Evolutionary conservation across 1,140 invertebrate species (phyloP).

Genomic region (Drosophila sucinea): DNA sequence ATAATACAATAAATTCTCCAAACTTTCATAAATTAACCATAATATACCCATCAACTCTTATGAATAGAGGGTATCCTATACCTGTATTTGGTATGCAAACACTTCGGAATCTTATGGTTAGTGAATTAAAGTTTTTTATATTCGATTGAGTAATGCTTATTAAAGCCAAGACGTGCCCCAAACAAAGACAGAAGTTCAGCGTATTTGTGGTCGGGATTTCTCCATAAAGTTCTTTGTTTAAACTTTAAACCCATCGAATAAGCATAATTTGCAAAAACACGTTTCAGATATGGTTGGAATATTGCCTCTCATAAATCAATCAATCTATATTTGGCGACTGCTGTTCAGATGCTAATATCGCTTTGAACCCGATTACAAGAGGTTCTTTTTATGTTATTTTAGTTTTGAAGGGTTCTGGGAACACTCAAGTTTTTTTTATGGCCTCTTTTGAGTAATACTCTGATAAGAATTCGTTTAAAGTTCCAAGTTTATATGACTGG

Average conservation of each 20-base stretch:
- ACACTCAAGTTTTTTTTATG: background rate
- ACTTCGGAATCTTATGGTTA: conserved; percentile 9
- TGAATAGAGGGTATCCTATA: background rate
- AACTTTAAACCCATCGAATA: background rate
- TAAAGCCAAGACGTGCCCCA: conserved; percentile 5
- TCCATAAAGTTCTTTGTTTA: background rate
- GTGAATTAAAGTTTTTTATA: background rate
- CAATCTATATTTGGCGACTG: conserved; percentile 5
- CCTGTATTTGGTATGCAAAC: conserved; percentile 16
- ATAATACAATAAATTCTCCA: too few species aligned
- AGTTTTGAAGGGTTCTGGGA: background rate
- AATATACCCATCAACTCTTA: background rate
- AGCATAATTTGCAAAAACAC: background rate
- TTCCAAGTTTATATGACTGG: background rate
- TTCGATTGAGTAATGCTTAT: conserved; percentile 15
- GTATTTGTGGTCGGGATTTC: background rate
- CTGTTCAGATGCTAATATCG: background rate
- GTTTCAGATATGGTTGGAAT: background rate
- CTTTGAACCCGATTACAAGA: background rate
- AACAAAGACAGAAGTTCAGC: conserved; percentile 3
- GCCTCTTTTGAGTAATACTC: background rate
- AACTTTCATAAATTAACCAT: too few species aligned
- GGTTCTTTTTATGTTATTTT: background rate
- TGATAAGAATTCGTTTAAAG: background rate
- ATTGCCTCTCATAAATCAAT: background rate